Evolutionary conservation across 2,113 vertebrate genomes (phyloP).

Genomic region (Sphyrna mokarran): DNA sequence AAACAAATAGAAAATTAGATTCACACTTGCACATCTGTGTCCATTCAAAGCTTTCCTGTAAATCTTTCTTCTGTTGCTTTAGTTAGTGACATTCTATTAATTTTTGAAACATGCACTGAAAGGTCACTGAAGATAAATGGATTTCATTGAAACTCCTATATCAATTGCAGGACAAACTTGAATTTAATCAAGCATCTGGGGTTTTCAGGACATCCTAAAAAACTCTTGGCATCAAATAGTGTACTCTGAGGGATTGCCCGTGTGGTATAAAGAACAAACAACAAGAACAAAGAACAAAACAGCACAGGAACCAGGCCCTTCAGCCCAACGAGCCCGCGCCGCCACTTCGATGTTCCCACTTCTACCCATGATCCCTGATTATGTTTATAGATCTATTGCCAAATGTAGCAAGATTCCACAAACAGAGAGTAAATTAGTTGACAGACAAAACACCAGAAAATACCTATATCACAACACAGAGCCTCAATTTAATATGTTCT

Average conservation of each 20-base stretch:
- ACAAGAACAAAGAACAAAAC: too few species aligned
- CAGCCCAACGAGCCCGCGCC: too few species aligned
- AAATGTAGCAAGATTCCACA: not conserved
- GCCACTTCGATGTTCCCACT: too few species aligned
- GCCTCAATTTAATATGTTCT: not conserved
- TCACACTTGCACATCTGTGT: not conserved
- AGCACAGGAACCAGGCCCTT: too few species aligned
- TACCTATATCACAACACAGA: not conserved
- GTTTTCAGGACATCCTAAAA: not conserved
- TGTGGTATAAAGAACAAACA: too few species aligned
- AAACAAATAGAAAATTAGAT: not conserved
- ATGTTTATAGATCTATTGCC: too few species aligned
- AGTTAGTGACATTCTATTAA: not conserved
- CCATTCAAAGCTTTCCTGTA: not conserved
- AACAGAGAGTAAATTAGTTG: not conserved
- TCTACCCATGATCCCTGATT: too few species aligned
- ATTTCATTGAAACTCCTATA: not conserved
- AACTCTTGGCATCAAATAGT: not conserved
- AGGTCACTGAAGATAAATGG: not conserved
- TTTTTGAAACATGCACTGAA: not conserved
- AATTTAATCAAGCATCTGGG: not conserved
- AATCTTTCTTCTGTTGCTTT: not conserved
- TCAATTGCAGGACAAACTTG: not conserved
- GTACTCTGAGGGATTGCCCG: not conserved
- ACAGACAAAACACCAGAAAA: not conserved